A percentile compares a stretch with the other conserved stretches of the same genome.
phyloP scores from a whole-genome alignment of 2,113 vertebrate species.

The Apistogramma diplotaenia region DNA sequence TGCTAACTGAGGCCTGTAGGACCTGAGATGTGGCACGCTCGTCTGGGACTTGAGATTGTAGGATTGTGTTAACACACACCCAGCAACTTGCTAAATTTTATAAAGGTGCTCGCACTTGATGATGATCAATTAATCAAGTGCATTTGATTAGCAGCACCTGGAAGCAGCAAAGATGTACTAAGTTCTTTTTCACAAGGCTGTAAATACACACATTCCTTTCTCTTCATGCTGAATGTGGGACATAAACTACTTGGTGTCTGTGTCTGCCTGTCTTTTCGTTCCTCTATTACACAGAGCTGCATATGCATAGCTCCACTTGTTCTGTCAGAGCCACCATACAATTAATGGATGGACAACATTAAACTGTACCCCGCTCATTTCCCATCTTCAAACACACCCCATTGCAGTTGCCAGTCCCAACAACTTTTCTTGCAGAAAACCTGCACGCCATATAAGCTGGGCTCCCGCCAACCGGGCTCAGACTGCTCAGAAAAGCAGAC shows the following conservation, averaged over 20 bases:
- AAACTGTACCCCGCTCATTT: too few species aligned
- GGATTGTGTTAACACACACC: too few species aligned
- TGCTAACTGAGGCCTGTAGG: neutral
- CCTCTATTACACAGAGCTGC: too few species aligned
- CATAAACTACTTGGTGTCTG: neutral
- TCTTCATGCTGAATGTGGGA: neutral
- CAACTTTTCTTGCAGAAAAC: too few species aligned
- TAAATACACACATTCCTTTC: neutral
- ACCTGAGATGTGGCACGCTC: neutral
- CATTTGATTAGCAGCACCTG: neutral
- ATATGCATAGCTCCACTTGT: too few species aligned
- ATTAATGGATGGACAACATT: neutral
- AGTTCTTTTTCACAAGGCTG: neutral
- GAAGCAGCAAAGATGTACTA: neutral
- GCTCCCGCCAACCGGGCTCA: neutral
- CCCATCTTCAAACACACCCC: too few species aligned
- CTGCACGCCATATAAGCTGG: too few species aligned
- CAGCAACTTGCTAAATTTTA: neutral
- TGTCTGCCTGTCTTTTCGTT: neutral
- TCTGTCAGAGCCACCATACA: neutral
- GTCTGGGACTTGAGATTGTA: too few species aligned
- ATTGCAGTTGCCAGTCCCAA: too few species aligned
- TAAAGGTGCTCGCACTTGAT: neutral
- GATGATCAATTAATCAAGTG: neutral
- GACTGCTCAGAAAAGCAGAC: conserved; percentile 2